Evolutionary conservation across 2,888 invertebrate species (phyloP).

Genomic region (Sesia apiformis): DNA sequence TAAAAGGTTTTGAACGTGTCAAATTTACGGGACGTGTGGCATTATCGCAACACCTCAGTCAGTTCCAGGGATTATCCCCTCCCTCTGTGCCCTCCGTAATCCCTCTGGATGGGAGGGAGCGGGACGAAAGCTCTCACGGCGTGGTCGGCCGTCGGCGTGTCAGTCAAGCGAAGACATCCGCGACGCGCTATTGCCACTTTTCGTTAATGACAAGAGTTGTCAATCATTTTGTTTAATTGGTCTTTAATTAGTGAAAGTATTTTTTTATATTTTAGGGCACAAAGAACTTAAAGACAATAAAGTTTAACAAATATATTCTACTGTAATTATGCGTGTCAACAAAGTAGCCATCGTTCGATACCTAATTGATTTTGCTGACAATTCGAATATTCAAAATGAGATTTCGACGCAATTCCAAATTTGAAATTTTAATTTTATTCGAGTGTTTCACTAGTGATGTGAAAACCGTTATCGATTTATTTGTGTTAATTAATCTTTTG

Average conservation of each 20-base stretch:
- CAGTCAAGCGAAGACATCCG: slow-evolving; percentile 46
- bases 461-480: not conserved
- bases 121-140: slow-evolving; percentile 18
- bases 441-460: not conserved
- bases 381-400: not conserved
- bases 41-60: not conserved
- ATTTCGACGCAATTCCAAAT: not conserved
- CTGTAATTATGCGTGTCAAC: no score
- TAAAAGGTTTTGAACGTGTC: not conserved
- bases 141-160: slow-evolving; percentile 13
- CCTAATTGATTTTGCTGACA: not conserved
- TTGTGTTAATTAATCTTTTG: not conserved
- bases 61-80: slow-evolving; percentile 1
- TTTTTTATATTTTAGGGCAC: no score
- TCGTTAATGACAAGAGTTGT: slow-evolving; percentile 1
- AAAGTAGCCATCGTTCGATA: not conserved
- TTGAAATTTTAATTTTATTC: not conserved
- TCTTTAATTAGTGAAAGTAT: no score
- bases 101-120: slow-evolving; percentile 41
- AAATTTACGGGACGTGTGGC: not conserved
- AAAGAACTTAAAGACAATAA: no score
- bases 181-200: slow-evolving; percentile 27
- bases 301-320: no score
- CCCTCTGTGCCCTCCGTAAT: slow-evolving; percentile 28
- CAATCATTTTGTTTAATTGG: not conserved